Conservation (phyloP, 2,888 invertebrate genomes). For the Saturnia japonica region DNA sequence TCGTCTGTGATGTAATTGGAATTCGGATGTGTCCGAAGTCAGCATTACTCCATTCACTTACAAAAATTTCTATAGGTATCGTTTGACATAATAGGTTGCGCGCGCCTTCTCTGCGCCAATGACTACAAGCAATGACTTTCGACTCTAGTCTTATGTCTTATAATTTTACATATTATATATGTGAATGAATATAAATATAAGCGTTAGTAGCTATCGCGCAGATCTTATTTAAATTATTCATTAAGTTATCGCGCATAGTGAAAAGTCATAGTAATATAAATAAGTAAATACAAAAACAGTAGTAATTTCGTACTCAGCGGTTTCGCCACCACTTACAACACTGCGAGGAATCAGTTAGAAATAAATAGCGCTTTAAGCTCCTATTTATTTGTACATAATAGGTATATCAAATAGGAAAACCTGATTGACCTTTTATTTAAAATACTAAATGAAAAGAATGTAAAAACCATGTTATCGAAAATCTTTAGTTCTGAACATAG, state of each 20-base stretch:
- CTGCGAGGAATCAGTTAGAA: not conserved
- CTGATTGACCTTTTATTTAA: not conserved
- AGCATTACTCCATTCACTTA: conserved; percentile 78
- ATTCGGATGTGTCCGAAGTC: conserved; percentile 82
- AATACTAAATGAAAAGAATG: not conserved
- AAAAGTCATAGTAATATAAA: not conserved
- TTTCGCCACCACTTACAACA: not conserved
- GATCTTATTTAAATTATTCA: not conserved
- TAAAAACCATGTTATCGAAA: not conserved
- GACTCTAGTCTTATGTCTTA: not conserved
- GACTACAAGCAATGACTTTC: conserved; percentile 50
- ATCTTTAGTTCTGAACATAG: not conserved
- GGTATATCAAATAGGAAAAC: not conserved
- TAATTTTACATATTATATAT: not conserved
- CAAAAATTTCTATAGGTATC: conserved; percentile 73
- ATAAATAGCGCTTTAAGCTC: not conserved
- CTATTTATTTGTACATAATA: not conserved
- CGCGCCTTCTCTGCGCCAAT: conserved; percentile 58
- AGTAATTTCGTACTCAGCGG: not conserved
- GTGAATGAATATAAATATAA: not conserved
- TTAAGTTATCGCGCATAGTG: not conserved
- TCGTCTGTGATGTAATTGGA: conserved; percentile 82
- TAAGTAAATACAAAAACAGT: not conserved
- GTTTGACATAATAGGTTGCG: conserved; percentile 74
- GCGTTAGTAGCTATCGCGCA: not conserved